Percentiles rank a stretch among this genome's conserved stretches.
phyloP scores from a whole-genome alignment of 2,888 invertebrate species.

The Emmelina monodactyla region DNA sequence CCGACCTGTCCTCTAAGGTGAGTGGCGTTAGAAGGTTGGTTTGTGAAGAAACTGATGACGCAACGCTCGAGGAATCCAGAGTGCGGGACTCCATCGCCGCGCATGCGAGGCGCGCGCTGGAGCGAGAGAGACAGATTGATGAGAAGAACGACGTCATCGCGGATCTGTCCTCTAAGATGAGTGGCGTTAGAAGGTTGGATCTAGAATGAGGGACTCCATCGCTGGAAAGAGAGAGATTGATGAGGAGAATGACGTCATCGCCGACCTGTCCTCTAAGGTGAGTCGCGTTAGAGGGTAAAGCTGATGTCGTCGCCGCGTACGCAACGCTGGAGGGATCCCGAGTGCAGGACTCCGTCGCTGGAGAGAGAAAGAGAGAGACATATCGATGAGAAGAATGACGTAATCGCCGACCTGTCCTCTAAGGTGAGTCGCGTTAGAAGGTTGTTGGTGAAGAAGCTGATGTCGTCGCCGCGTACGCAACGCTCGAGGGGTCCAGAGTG shows the following conservation, averaged over 20 bases:
- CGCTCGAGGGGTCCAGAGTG: conserved; percentile 77
- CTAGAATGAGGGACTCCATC: too few relatives aligned
- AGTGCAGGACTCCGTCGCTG: conserved; percentile 78
- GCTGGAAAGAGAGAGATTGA: too few relatives aligned
- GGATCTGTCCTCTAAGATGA: conserved; percentile 81
- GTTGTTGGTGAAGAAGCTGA: too few relatives aligned
- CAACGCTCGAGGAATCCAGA: conserved; percentile 77
- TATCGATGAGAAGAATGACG: conserved; percentile 79
- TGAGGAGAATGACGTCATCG: too few relatives aligned
- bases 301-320: conserved; percentile 76
- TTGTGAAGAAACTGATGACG: too few relatives aligned
- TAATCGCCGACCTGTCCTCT: conserved; percentile 80
- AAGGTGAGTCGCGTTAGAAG: too few relatives aligned
- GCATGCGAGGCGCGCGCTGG: conserved; percentile 76
- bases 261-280: too few relatives aligned
- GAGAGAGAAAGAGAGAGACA: conserved; percentile 81
- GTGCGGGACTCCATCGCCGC: conserved; percentile 80
- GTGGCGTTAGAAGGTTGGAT: too few relatives aligned
- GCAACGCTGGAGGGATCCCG: conserved; percentile 78
- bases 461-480: conserved; percentile 74
- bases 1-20: too few relatives aligned
- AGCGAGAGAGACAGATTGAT: conserved; percentile 81
- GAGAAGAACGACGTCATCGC: conserved; percentile 80
- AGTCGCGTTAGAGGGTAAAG: too few relatives aligned
- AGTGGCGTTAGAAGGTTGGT: too few relatives aligned